Evolutionary conservation across 2,888 invertebrate species (phyloP).

Genomic region (Ochropleura leucogaster): DNA sequence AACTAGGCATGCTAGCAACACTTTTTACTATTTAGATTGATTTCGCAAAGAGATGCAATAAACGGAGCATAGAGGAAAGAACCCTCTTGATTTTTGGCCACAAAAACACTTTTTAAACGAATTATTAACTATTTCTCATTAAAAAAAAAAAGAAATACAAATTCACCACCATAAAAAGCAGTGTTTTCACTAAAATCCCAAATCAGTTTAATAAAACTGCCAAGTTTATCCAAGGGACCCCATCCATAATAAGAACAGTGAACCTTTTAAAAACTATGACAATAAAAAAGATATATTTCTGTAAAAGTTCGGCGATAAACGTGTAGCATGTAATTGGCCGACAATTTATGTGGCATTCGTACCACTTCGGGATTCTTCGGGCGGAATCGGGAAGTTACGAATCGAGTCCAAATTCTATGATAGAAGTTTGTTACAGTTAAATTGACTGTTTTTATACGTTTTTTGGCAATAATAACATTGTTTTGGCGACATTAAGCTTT

Average conservation of each 20-base stretch:
- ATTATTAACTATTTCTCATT: no score
- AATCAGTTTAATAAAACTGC: conserved; percentile 63
- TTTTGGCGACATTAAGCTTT: conserved; percentile 39
- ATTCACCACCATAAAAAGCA: conserved; percentile 13
- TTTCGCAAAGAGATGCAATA: neutral
- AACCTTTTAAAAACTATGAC: conserved; percentile 85
- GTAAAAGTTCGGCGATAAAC: conserved; percentile 78
- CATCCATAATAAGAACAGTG: conserved; percentile 75
- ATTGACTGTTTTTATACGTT: conserved; percentile 51
- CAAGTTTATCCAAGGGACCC: conserved; percentile 62
- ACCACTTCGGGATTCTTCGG: conserved; percentile 69
- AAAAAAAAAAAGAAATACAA: neutral
- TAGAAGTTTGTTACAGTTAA: conserved; percentile 56
- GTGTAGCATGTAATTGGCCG: conserved; percentile 81
- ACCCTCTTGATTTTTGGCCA: neutral
- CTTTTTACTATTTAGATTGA: neutral
- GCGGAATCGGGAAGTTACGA: conserved; percentile 65
- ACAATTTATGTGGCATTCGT: conserved; percentile 78
- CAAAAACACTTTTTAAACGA: neutral
- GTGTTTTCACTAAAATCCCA: conserved; percentile 15
- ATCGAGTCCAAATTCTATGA: conserved; percentile 46
- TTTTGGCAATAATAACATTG: conserved; percentile 50
- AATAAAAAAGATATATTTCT: conserved; percentile 85
- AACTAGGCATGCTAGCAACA: no score
- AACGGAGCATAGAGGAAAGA: neutral